These are phyloP conservation scores for Sphenodon punctatus DNA, from an alignment of 2,797 vertebrate species.

Conservation along the genomic window DNA sequence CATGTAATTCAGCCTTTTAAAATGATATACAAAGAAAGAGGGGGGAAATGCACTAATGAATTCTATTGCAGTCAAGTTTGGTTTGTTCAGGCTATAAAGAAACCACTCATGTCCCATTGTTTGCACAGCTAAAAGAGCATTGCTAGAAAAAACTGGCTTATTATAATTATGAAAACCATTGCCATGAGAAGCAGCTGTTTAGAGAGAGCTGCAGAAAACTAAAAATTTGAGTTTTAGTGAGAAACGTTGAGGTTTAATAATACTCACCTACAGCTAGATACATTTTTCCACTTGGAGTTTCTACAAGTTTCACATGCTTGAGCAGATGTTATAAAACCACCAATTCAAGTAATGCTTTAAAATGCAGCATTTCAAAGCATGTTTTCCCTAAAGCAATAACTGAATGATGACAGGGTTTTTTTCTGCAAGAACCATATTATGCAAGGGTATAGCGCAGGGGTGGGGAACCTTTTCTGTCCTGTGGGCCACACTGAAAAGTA, in stretches of 20 bases:
- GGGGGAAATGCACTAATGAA: neutral
- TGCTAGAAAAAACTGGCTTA: neutral
- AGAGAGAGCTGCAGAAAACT: constrained; percentile 23
- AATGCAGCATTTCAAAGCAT: constrained; percentile 16
- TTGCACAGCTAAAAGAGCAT: neutral
- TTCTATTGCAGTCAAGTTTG: neutral
- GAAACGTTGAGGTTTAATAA: constrained; percentile 43
- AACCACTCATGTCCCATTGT: neutral
- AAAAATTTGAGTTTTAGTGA: constrained; percentile 44
- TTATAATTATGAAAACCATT: constrained; percentile 20
- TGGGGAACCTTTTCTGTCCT: no score
- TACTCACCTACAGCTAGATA: constrained; percentile 13
- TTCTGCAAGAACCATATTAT: neutral
- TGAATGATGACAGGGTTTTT: constrained; percentile 12
- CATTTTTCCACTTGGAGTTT: constrained; percentile 5
- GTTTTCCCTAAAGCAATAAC: constrained; percentile 36
- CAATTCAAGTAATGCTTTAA: constrained; percentile 42
- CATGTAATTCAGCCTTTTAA: constrained; percentile 12
- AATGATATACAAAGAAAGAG: neutral
- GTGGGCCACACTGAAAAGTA: no score
- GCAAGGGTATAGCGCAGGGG: neutral
- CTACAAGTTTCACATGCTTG: neutral
- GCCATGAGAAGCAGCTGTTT: constrained; percentile 28
- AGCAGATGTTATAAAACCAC: constrained; percentile 18
- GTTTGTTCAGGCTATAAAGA: neutral